Conservation (phyloP, 2,888 invertebrate species). For the Diplazon laetatorius region DNA sequence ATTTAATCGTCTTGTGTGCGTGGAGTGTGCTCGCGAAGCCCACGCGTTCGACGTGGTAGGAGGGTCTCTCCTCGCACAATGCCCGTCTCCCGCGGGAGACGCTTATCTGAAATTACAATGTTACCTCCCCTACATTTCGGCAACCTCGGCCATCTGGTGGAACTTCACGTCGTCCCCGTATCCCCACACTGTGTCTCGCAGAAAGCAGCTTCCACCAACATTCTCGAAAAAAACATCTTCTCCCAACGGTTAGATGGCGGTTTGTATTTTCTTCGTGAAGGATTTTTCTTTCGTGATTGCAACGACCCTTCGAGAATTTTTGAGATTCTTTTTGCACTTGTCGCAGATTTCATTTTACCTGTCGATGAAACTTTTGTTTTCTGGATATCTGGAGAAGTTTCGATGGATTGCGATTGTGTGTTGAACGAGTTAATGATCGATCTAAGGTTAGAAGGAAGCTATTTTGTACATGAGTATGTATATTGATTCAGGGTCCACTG, state of each 20-base stretch:
- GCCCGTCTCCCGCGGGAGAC: slow-evolving; percentile 80
- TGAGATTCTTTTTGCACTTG: too few species aligned
- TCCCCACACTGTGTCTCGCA: slow-evolving; percentile 16
- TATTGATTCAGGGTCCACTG: too few species aligned
- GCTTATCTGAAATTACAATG: slow-evolving; percentile 83
- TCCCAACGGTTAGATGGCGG: background rate
- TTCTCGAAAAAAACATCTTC: background rate
- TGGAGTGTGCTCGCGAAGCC: slow-evolving; percentile 15
- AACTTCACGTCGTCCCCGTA: slow-evolving; percentile 66
- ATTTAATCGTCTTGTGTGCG: slow-evolving; percentile 8
- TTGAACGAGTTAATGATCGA: too few species aligned
- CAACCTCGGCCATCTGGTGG: slow-evolving; percentile 71
- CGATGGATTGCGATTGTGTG: too few species aligned
- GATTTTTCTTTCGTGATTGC: too few species aligned
- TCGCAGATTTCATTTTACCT: too few species aligned
- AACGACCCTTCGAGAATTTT: too few species aligned
- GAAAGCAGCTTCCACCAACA: background rate
- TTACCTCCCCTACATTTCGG: slow-evolving; percentile 73
- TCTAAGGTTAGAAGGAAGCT: too few species aligned
- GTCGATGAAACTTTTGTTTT: too few species aligned
- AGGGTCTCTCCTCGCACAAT: slow-evolving; percentile 76
- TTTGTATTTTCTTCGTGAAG: too few species aligned
- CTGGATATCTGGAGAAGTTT: too few species aligned
- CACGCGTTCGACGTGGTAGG: slow-evolving; percentile 51
- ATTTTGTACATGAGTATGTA: too few species aligned